phyloP scores from a whole-genome alignment of 37 sponge, comb jelly and placozoan species.

The Mnemiopsis leidyi region DNA sequence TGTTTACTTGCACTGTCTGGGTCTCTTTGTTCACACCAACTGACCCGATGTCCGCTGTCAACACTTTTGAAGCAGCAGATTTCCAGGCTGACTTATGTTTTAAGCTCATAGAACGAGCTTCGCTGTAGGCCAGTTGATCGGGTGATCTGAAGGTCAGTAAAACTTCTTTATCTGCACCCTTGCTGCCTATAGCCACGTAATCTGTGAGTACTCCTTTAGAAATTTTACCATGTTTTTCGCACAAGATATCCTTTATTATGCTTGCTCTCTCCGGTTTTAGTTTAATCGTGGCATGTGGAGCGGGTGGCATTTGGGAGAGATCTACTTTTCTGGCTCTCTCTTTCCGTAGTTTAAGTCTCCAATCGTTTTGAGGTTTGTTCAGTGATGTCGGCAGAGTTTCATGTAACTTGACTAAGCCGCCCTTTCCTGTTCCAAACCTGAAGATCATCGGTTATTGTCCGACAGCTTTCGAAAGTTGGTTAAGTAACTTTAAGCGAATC shows the following conservation, averaged over 20 bases:
- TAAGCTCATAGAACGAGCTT: not conserved
- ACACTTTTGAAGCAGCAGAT: not conserved
- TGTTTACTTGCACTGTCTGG: not conserved
- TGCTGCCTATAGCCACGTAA: not conserved
- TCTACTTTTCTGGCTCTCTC: not conserved
- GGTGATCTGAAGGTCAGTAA: slow-evolving; percentile 12
- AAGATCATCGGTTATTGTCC: not conserved
- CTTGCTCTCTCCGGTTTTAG: not conserved
- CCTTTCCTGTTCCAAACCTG: not conserved
- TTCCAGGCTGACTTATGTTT: not conserved
- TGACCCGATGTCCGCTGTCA: not conserved
- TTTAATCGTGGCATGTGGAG: not conserved
- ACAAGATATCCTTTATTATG: not conserved
- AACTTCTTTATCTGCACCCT: not conserved
- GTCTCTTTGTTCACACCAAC: not conserved
- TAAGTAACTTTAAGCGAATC: too few species aligned
- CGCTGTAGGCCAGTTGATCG: slow-evolving; percentile 13
- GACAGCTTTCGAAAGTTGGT: too few species aligned
- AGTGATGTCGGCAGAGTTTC: not conserved
- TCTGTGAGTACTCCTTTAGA: not conserved
- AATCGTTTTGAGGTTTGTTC: not conserved
- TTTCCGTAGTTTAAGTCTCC: not conserved
- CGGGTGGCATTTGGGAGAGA: not conserved
- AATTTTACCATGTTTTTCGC: not conserved
- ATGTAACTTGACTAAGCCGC: not conserved